Percentiles rank a stretch among this genome's conserved stretches.
Conservation (phyloP, 2,888 invertebrate genomes). For the Antheraea assamensis region DNA sequence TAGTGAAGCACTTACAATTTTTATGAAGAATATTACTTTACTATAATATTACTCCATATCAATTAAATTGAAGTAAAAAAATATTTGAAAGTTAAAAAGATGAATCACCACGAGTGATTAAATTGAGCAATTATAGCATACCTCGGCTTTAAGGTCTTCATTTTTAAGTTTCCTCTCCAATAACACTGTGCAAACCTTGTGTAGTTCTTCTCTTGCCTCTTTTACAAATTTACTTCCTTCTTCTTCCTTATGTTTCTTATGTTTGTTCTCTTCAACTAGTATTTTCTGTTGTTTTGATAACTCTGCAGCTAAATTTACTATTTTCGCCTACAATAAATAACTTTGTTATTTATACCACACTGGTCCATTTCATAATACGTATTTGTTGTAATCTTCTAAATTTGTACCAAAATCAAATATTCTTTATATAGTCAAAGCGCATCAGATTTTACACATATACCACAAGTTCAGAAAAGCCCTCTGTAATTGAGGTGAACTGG, state of each 20-base stretch:
- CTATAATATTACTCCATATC: no score
- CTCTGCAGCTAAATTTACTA: slow-evolving; percentile 42
- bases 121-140: slow-evolving; percentile 26
- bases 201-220: slow-evolving; percentile 63
- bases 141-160: slow-evolving; percentile 66
- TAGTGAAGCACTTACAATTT: no score
- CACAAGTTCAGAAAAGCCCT: background rate
- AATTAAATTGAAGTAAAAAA: background rate
- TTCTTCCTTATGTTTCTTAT: slow-evolving; percentile 53
- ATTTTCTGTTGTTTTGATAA: slow-evolving; percentile 40
- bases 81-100: background rate
- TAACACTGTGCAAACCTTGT: slow-evolving; percentile 58
- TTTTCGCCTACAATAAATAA: slow-evolving; percentile 42
- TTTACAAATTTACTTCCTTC: slow-evolving; percentile 56
- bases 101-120: background rate
- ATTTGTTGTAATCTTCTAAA: no score
- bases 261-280: slow-evolving; percentile 43
- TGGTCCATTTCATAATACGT: no score
- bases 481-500: no score
- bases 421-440: background rate
- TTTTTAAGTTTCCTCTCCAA: slow-evolving; percentile 66
- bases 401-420: background rate
- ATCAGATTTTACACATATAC: background rate
- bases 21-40: no score
- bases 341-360: no score